phyloP scores from a whole-genome alignment of 2,797 vertebrate genomes.

The Xenops minutus region DNA sequence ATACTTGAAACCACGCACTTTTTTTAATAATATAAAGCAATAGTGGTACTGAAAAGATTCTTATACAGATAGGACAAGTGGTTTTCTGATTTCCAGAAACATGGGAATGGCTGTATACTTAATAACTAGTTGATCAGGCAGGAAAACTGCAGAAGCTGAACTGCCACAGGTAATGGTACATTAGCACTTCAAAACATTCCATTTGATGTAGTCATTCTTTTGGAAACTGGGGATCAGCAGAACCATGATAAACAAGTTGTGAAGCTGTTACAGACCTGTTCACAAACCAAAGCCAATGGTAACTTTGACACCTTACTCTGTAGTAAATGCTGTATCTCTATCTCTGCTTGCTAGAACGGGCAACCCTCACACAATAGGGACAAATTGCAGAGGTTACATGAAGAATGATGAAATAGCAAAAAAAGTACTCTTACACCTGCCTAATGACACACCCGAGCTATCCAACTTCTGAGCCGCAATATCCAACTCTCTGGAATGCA shows the following conservation, averaged over 20 bases:
- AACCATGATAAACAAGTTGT: neutral
- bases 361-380: neutral
- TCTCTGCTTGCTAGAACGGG: neutral
- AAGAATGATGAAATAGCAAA: neutral
- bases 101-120: neutral
- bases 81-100: neutral
- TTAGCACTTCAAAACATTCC: neutral
- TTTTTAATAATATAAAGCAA: neutral
- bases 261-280: neutral
- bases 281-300: neutral
- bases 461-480: neutral
- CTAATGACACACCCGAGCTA: neutral
- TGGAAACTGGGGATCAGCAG: neutral
- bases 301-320: neutral
- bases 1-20: neutral
- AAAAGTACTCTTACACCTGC: neutral
- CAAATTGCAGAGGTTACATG: neutral
- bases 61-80: neutral
- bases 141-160: neutral
- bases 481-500: neutral
- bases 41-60: neutral
- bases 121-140: neutral
- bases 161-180: neutral
- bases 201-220: fast-evolving
- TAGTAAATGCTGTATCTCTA: neutral